Conservation (phyloP, 2,113 vertebrate genomes). For the Sporophila hypoxantha region DNA sequence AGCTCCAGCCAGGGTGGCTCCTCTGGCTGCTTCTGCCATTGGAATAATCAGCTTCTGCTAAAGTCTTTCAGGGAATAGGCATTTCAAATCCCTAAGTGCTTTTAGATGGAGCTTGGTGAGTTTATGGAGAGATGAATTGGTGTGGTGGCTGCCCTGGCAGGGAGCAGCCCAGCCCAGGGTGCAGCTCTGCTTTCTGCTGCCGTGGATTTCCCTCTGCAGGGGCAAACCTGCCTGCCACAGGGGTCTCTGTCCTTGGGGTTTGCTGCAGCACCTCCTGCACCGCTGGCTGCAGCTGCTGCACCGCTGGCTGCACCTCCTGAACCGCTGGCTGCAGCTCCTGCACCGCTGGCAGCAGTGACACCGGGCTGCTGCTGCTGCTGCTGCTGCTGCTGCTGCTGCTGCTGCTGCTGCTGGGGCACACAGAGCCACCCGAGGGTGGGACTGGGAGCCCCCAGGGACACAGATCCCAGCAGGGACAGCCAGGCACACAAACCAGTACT, state of each 20-base stretch:
- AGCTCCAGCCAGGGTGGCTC: conserved; percentile 9
- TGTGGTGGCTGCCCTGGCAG: neutral
- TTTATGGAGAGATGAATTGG: neutral
- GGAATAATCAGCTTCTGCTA: neutral
- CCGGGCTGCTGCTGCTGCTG: neutral
- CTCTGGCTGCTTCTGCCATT: neutral
- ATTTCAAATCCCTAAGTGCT: neutral
- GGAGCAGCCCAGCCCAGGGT: neutral
- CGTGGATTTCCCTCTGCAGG: neutral
- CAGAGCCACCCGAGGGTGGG: neutral
- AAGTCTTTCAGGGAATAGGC: neutral
- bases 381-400: neutral
- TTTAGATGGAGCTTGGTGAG: neutral
- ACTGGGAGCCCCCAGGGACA: neutral
- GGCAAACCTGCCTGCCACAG: neutral
- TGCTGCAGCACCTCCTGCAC: neutral
- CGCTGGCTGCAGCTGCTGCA: neutral
- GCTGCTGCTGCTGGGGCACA: neutral
- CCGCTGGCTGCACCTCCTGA: too few species aligned
- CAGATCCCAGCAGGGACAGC: neutral
- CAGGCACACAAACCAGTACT: neutral
- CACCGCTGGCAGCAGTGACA: neutral
- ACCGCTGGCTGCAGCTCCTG: too few species aligned
- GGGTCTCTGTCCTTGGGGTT: neutral
- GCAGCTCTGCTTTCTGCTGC: neutral